Base-by-base conservation (phyloP, 2,797 vertebrate species). In the Hephaestus fuliginosus region DNA sequence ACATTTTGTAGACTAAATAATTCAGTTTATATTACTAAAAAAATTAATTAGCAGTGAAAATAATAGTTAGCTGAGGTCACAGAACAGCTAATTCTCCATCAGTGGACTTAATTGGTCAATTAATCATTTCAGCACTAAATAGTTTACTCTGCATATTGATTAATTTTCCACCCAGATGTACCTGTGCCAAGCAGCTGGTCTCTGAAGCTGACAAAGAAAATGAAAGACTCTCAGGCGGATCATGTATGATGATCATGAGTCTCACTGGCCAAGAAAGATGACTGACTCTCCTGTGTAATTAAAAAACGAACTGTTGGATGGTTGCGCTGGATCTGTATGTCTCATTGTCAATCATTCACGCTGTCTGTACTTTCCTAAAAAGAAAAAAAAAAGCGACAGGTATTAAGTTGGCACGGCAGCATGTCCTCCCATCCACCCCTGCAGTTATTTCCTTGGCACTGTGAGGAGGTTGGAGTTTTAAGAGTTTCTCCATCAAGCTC, bases 391-490 rank as follows among this genome's bases (percentile, higher is more conserved):
- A 61, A 79, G 55, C 74, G 70, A 87, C 90, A 92, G 86, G 88
- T 90, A 90, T 92, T 81, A 90, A 86, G 94, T 95, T 95, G 85
- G 93, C 93, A 91, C 20, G 92, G 94, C 89, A 95, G 95, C 92
- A 55, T 85, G 84, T 91, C 81, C 78, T 89, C 86, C 87, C 76
- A 90, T 92, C 81, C 83, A 81, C 77, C 82, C 78, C 89, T 87
- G 90, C 87, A 91, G 86, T 57, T 52, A 76, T 80, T 82, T 86
- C 76, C 81, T 82, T 63, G 17, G 53, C 10, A 43, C 52, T 41
- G 66, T 0, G 55, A 76, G 70, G 65, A 81, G 1, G 15, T 56
- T 80, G 65, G 60, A 76, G 39, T 33, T 81, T 67, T 36, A 65
- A 74, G 79, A 72, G 28, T 64, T 85, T 81, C 56, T 72, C 75